These are phyloP conservation scores for Chrysodeixis includens DNA, from an alignment of 2,888 invertebrate genomes.

Conservation along the genomic window DNA sequence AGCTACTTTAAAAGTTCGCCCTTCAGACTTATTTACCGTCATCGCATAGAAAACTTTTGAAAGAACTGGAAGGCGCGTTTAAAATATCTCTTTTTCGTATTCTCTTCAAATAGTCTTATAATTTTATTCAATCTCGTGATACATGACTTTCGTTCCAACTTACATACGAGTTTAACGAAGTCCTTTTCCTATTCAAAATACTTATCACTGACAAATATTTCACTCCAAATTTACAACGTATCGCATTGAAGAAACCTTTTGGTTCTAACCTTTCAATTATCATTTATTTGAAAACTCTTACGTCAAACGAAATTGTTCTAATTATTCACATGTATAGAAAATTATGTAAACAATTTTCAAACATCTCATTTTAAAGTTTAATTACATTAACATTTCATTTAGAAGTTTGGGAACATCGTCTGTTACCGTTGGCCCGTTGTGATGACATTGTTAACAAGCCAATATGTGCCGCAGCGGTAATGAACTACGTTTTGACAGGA, in stretches of 20 bases:
- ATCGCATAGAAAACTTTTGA: no score
- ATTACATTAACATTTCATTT: constrained; percentile 37
- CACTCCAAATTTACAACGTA: no score
- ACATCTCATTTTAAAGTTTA: constrained; percentile 21
- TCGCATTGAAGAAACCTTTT: neutral
- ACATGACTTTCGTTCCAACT: no score
- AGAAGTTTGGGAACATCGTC: constrained; percentile 25
- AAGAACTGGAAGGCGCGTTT: neutral
- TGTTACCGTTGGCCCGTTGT: constrained; percentile 26
- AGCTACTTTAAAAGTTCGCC: no score
- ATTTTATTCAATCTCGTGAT: no score
- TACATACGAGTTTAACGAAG: no score
- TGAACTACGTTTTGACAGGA: constrained; percentile 27
- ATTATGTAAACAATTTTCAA: constrained; percentile 4
- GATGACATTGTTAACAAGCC: constrained; percentile 42
- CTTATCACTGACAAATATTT: no score
- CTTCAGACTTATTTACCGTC: no score
- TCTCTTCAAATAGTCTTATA: no score
- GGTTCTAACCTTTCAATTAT: neutral
- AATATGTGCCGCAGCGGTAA: constrained; percentile 33
- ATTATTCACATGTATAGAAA: neutral
- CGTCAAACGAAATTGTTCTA: neutral
- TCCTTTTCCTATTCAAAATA: no score
- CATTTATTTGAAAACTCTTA: neutral
- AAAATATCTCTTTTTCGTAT: no score